Evolutionary conservation across 1,140 invertebrate species (phyloP).

Genomic region (Pectinophora gossypiella): DNA sequence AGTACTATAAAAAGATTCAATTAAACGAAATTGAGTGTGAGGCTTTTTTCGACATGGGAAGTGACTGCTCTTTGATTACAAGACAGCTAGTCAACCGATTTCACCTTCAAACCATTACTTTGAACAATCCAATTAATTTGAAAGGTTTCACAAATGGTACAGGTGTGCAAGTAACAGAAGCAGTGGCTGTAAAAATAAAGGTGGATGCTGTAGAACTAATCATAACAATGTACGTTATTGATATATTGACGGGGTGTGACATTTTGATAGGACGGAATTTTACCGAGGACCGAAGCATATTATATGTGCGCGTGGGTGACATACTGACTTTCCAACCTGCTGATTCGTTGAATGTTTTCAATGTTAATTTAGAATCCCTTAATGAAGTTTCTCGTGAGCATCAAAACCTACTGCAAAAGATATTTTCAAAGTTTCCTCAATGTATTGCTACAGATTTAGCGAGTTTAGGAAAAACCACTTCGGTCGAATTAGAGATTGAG

Average conservation of each 20-base stretch:
- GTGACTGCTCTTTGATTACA: constrained; percentile 15
- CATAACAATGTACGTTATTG: constrained; percentile 8
- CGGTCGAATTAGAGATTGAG: constrained; percentile 21
- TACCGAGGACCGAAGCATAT: constrained; percentile 9
- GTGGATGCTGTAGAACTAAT: constrained; percentile 11
- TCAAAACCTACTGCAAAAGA: not conserved
- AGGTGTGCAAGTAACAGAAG: not conserved
- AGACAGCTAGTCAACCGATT: not conserved
- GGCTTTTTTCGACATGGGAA: constrained; percentile 18
- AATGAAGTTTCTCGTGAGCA: not conserved
- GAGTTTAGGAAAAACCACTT: constrained; percentile 5
- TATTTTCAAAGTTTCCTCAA: constrained; percentile 11
- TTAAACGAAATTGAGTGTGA: constrained; percentile 5
- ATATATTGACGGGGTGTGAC: constrained; percentile 4
- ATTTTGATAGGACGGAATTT: constrained; percentile 17
- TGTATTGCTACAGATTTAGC: constrained; percentile 7
- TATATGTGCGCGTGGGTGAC: constrained; percentile 10
- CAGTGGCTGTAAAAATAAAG: constrained; percentile 2
- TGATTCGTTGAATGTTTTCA: not conserved
- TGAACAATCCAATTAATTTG: constrained; percentile 7
- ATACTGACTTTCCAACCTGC: constrained; percentile 8
- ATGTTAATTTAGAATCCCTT: not conserved
- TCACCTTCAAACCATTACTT: not conserved
- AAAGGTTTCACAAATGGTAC: constrained; percentile 5
- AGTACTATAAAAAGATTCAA: constrained; percentile 9